These are phyloP conservation scores for Rhegmatorhina hoffmannsi DNA, from an alignment of 2,113 vertebrate genomes.

Conservation along the genomic window DNA sequence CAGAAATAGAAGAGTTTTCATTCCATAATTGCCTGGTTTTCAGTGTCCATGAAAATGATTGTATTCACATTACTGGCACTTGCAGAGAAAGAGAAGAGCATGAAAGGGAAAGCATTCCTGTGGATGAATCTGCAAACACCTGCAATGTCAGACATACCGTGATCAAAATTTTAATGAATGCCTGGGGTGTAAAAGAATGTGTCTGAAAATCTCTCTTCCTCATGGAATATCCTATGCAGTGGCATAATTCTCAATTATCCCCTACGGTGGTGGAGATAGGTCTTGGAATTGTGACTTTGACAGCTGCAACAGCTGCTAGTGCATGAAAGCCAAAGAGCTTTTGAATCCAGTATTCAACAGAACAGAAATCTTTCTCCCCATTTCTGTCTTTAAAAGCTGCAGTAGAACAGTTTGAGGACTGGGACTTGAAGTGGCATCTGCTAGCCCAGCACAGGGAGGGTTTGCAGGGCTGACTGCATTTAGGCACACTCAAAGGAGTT, in stretches of 20 bases:
- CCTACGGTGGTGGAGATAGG: not conserved
- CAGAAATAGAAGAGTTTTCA: constrained; percentile 48
- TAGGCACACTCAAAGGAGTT: not conserved
- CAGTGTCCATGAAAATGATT: constrained; percentile 16
- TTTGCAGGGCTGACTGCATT: not conserved
- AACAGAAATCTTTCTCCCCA: not conserved
- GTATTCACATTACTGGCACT: not conserved
- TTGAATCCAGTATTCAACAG: not conserved
- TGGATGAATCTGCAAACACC: not conserved
- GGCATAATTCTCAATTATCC: not conserved
- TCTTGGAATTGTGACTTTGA: not conserved
- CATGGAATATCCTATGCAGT: not conserved
- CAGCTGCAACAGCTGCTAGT: not conserved
- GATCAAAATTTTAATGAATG: not conserved
- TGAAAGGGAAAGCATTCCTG: not conserved
- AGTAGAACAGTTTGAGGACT: not conserved
- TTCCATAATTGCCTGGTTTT: constrained; percentile 36
- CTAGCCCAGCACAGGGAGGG: fast-evolving
- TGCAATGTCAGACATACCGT: not conserved
- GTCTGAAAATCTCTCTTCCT: not conserved
- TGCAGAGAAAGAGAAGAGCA: not conserved
- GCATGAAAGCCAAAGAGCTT: not conserved
- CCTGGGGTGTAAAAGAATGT: not conserved
- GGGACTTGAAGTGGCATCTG: not conserved
- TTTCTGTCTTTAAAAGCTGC: not conserved